Percentiles rank a stretch among this genome's conserved stretches.
These are phyloP conservation scores for Delichon dasypus DNA, from an alignment of 2,797 vertebrate species.

Conservation along the genomic window DNA sequence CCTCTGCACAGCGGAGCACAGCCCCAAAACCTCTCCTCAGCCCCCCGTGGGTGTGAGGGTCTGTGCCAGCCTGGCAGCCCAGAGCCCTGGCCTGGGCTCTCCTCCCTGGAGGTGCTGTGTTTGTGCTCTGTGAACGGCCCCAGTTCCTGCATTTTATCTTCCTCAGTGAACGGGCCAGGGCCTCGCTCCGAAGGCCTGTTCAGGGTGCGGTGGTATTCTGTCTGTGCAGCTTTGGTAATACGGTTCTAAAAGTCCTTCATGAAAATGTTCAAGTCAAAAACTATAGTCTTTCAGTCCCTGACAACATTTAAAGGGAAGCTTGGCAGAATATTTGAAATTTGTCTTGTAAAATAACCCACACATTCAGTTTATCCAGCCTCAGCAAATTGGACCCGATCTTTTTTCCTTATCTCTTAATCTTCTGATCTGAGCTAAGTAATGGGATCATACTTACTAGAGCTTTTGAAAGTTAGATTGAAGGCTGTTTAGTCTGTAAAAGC, in stretches of 20 bases:
- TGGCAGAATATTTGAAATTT: not conserved
- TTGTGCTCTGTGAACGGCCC: too few species aligned
- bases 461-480: not conserved
- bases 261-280: not conserved
- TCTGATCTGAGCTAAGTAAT: not conserved
- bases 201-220: not conserved
- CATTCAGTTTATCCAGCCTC: not conserved
- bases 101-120: not conserved
- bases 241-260: not conserved
- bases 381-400: not conserved
- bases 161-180: too few species aligned
- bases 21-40: not conserved
- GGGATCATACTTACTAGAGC: not conserved
- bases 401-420: not conserved
- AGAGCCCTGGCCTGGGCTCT: not conserved
- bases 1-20: not conserved
- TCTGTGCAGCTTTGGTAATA: not conserved
- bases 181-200: not conserved
- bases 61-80: not conserved
- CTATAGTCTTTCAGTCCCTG: not conserved
- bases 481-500: not conserved
- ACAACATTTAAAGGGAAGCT: not conserved
- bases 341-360: not conserved
- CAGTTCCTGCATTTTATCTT: not conserved
- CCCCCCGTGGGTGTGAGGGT: accelerated